Percentiles rank a stretch among this genome's conserved stretches.
These are phyloP conservation scores for Ormyrus labotus DNA, from an alignment of 2,888 invertebrate species.

Conservation along the genomic window DNA sequence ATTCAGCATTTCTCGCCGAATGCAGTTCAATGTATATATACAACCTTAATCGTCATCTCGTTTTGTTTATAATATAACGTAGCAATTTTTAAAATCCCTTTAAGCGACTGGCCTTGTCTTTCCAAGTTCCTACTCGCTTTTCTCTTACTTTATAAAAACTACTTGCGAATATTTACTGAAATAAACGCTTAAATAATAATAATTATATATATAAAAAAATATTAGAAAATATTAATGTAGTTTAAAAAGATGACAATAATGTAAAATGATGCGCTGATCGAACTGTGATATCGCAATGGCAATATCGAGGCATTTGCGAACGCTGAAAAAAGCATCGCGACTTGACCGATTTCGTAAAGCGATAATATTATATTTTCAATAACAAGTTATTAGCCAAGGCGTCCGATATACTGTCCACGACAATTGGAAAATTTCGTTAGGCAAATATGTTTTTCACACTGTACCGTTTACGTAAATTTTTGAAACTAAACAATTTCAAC, in stretches of 20 bases:
- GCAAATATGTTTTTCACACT: no score
- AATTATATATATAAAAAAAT: slow-evolving; percentile 26
- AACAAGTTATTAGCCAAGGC: no score
- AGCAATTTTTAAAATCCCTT: slow-evolving; percentile 23
- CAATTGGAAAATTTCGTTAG: no score
- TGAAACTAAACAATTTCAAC: no score
- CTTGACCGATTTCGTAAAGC: not conserved
- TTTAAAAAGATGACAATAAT: slow-evolving; percentile 44
- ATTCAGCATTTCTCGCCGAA: slow-evolving; percentile 29
- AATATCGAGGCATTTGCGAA: slow-evolving; percentile 20
- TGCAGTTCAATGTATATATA: slow-evolving; percentile 45
- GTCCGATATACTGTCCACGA: no score
- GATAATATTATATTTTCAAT: no score
- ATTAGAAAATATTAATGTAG: slow-evolving; percentile 45
- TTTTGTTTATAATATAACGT: not conserved
- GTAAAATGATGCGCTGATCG: slow-evolving; percentile 38
- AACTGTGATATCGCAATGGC: slow-evolving; percentile 19
- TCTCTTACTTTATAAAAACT: slow-evolving; percentile 5
- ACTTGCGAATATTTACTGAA: slow-evolving; percentile 36
- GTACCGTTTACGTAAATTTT: no score
- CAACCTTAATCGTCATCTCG: slow-evolving; percentile 36
- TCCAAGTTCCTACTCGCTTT: slow-evolving; percentile 2
- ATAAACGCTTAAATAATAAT: slow-evolving; percentile 49
- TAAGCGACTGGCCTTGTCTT: slow-evolving; percentile 44
- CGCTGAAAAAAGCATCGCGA: slow-evolving; percentile 11